Base-by-base conservation (phyloP, 2,888 invertebrate species). In the Conistra vaccinii region DNA sequence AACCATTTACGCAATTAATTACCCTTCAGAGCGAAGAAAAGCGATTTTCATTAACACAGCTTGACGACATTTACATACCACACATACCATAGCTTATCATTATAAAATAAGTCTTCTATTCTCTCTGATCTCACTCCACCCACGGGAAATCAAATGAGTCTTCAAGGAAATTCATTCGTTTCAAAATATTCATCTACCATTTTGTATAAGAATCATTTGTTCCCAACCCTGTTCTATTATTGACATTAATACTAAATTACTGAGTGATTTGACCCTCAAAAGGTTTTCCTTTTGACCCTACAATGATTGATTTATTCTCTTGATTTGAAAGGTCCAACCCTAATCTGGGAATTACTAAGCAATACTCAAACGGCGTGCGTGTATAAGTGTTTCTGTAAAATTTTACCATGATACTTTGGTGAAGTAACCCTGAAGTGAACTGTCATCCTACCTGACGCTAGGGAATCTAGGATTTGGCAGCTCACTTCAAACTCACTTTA, bases 111-210 rank as follows among this genome's bases (percentile, higher is more conserved):
- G n/a, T n/a, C n/a, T n/a, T n/a, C n/a, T n/a, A n/a, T n/a, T 42
- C 17, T 17, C 45, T 45, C 20, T 10, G 35, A 66, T 60, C 42
- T 20, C 42, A 58, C 17, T 17, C 17, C 26, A 23, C 62, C 42
- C 57, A 51, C 26, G 69, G 77, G 62, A 77, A 77, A 77, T 77
- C 42, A 14, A 58, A 57, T 42, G 17, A 51, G 57, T 69, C n/a
- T 26, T 45, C 51, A 42, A 7, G n/a, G 20, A 58, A 51, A 63
- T 35, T 53, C 20, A 53, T 58, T 65, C 32, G 65, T 58, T 58
- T 53, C 14, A 58, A 77, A 76, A 63, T 45, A 35, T 51, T 77
- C 51, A 42, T 63, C 32, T 6, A 51, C 10, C 26, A 39, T 48
- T 69, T 61, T 42, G 17, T 14, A 0, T 45, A 26, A 35, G 5